Conservation (phyloP, 2,888 invertebrate species). For the Tenthredo distinguenda region DNA sequence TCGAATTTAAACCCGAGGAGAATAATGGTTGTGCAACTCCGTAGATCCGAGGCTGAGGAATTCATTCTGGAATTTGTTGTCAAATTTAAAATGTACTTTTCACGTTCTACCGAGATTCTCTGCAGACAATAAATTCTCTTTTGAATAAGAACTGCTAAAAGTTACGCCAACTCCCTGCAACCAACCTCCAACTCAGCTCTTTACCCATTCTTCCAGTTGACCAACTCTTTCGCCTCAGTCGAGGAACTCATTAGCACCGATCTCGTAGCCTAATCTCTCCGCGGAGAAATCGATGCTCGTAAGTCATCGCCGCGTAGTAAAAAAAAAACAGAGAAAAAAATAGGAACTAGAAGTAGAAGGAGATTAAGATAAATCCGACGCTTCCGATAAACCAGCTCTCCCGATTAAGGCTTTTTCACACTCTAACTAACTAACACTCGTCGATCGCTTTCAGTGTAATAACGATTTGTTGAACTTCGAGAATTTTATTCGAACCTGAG, state of each 20-base stretch:
- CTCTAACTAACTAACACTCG: not conserved
- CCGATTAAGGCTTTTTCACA: not conserved
- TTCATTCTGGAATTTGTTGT: not conserved
- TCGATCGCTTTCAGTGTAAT: not conserved
- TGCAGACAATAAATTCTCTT: conserved; percentile 1
- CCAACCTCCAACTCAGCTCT: conserved; percentile 5
- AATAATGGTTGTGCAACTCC: not conserved
- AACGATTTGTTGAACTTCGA: not conserved
- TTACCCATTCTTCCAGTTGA: conserved; percentile 34
- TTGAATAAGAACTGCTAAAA: not conserved
- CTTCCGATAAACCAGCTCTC: not conserved
- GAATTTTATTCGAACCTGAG: not conserved
- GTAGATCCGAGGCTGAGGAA: not conserved
- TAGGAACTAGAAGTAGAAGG: not conserved
- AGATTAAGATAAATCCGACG: not conserved
- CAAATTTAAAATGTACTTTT: not conserved
- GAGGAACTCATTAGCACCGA: conserved; percentile 35
- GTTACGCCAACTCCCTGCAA: not conserved
- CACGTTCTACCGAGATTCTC: not conserved
- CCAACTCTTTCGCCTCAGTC: conserved; percentile 26
- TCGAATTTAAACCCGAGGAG: not conserved
- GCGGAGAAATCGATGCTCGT: conserved; percentile 10
- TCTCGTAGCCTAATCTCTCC: conserved; percentile 27
- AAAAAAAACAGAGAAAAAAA: not conserved
- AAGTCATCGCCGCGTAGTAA: not conserved